These are phyloP conservation scores for Lutjanus argentimaculatus DNA, from an alignment of 2,797 vertebrate species.

Conservation along the genomic window DNA sequence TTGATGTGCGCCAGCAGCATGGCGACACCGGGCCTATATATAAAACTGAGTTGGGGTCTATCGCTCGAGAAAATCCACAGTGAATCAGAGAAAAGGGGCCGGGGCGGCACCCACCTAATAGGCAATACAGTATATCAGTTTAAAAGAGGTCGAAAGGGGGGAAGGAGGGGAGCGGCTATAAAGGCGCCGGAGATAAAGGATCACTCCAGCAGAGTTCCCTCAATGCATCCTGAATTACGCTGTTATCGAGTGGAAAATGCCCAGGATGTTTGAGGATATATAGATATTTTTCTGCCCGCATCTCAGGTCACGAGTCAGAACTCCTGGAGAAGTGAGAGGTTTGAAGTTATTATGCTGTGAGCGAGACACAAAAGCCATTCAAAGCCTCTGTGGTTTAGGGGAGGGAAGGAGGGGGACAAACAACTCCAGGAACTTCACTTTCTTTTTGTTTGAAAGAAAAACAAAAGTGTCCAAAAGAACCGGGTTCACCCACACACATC, in stretches of 20 bases:
- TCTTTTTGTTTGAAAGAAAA: neutral
- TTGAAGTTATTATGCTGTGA: constrained; percentile 14
- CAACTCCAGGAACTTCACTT: neutral
- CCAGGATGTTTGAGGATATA: constrained; percentile 32
- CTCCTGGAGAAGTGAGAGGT: constrained; percentile 25
- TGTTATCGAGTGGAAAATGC: constrained; percentile 40
- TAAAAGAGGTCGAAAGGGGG: constrained; percentile 51
- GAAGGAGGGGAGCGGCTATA: constrained; percentile 35
- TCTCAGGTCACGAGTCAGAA: constrained; percentile 40
- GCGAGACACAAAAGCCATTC: neutral
- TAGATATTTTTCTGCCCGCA: constrained; percentile 35
- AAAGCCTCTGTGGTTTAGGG: neutral
- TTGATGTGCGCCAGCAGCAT: constrained; percentile 47
- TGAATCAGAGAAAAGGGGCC: constrained; percentile 41
- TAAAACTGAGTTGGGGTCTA: constrained; percentile 50
- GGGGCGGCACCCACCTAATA: constrained; percentile 49
- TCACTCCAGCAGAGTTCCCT: constrained; percentile 45
- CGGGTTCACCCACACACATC: neutral
- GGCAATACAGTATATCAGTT: constrained; percentile 68
- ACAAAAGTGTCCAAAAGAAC: neutral
- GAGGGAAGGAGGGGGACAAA: neutral
- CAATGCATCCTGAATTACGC: constrained; percentile 49
- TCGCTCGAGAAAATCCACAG: constrained; percentile 51
- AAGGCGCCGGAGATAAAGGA: constrained; percentile 59
- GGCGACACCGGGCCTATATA: constrained; percentile 42